phyloP scores from a whole-genome alignment of 1,140 invertebrate species.

The Drosophila oshimai region DNA sequence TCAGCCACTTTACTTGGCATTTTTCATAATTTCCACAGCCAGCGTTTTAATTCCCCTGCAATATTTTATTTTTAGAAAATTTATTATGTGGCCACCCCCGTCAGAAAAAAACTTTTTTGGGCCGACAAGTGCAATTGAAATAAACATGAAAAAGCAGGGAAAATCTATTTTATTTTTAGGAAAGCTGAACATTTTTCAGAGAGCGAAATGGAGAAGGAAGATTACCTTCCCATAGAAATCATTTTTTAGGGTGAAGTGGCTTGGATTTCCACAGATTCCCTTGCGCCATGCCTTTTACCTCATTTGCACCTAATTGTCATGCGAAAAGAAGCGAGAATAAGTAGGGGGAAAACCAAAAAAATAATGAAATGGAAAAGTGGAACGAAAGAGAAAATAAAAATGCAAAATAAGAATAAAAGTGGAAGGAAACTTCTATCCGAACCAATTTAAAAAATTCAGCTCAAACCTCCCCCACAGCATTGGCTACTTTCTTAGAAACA shows the following conservation, averaged over 20 bases:
- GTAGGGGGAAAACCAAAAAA: not conserved
- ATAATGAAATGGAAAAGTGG: not conserved
- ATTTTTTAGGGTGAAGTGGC: constrained; percentile 13
- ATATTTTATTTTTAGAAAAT: constrained; percentile 64
- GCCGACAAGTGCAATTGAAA: constrained; percentile 76
- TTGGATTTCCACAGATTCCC: constrained; percentile 1
- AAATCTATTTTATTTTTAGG: constrained; percentile 20
- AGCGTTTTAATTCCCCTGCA: constrained; percentile 1
- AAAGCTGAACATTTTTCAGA: not conserved
- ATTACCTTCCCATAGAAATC: constrained; percentile 3
- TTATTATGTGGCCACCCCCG: constrained; percentile 34
- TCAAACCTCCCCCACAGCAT: not conserved
- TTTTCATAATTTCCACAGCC: constrained; percentile 72
- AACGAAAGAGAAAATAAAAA: not conserved
- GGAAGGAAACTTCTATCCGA: not conserved
- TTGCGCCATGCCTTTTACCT: constrained; percentile 59
- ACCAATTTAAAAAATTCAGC: constrained; percentile 11
- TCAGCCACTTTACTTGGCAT: constrained; percentile 63
- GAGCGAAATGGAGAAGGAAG: not conserved
- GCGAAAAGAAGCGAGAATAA: constrained; percentile 20
- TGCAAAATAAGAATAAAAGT: not conserved
- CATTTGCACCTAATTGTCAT: constrained; percentile 80
- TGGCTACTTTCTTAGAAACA: not conserved
- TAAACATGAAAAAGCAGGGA: constrained; percentile 44
- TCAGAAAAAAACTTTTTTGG: not conserved